Evolutionary conservation across 2,888 invertebrate species (phyloP).

Genomic region (Eilema sororculum): DNA sequence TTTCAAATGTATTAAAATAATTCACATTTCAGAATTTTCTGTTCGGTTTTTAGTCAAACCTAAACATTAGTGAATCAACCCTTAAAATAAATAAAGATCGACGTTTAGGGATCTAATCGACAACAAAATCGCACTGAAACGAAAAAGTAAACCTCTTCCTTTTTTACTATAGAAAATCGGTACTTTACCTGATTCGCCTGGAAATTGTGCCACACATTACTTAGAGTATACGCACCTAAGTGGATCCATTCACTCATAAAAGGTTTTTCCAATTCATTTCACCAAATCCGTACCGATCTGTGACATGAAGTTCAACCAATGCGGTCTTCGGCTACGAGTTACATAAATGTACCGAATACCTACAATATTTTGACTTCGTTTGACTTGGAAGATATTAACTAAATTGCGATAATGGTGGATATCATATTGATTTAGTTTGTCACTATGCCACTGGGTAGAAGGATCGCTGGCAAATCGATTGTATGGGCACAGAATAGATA

Average conservation of each 20-base stretch:
- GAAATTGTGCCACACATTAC: constrained; percentile 36
- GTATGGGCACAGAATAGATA: too few relatives aligned
- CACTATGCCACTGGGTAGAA: too few relatives aligned
- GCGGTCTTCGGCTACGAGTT: constrained; percentile 13
- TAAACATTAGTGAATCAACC: background rate
- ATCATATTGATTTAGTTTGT: background rate
- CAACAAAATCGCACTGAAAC: constrained; percentile 12
- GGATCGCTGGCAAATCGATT: too few relatives aligned
- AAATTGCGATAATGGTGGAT: background rate
- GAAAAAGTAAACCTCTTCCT: constrained; percentile 15
- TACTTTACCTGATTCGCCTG: constrained; percentile 20
- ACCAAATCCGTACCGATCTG: constrained; percentile 27
- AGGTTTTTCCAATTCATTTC: constrained; percentile 51
- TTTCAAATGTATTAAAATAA: too few relatives aligned
- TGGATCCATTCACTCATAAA: constrained; percentile 50
- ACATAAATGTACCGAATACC: constrained; percentile 1
- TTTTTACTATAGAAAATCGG: constrained; percentile 34
- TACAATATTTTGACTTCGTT: background rate
- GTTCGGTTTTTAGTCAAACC: background rate
- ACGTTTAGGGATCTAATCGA: background rate
- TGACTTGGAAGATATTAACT: background rate
- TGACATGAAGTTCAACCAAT: constrained; percentile 33
- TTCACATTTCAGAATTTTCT: too few relatives aligned
- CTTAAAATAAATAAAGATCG: background rate
- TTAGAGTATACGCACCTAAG: constrained; percentile 35